Base-by-base conservation (phyloP, 2,888 invertebrate genomes). In the Nebria salina region DNA sequence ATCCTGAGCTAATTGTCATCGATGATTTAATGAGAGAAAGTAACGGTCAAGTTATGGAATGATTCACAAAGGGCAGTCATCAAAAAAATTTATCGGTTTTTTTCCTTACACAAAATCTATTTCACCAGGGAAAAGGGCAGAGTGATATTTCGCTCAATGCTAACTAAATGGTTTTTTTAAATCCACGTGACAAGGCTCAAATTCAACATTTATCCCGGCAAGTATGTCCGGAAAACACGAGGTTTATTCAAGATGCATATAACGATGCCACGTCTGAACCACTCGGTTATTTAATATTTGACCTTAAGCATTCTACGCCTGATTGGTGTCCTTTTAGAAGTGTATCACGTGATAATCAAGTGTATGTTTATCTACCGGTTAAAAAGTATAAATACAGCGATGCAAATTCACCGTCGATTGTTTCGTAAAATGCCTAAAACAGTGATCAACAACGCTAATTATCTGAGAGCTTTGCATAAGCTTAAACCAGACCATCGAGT, bases 101-200 rank as follows among this genome's bases (percentile, higher is more conserved):
- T 70, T 85, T n/a, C n/a, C n/a, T n/a, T n/a, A n/a, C n/a, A n/a
- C n/a, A n/a, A n/a, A n/a, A n/a, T n/a, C n/a, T n/a, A 42, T 85
- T 84, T 76, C 83, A 83, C 81, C 83, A 84, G 70, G 84, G 84
- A 9, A 84, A 82, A 80, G 84, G 84, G 3, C 83, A 83, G 65
- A 75, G 83, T 25, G 84, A 84, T 74, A 83, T 83, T n/a, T 84
- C 83, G 4, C 75, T 84, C 34, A 84, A 84, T 77, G 82, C 84
- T 5, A 83, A 84, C 82, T 85, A 85, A 34, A 83, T 84, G 3
- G 77, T 84, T n/a, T 84, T 77, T 26, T 84, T 84, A 77, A 85
- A 84, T 81, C 83, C 83, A 41, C 42, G 84, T 7, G 83, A 84
- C 80, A 84, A 81, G 64, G 81, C 68, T 8, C 84, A 84, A 80